phyloP scores from a whole-genome alignment of 2,113 vertebrate genomes.

The Motacilla alba region DNA sequence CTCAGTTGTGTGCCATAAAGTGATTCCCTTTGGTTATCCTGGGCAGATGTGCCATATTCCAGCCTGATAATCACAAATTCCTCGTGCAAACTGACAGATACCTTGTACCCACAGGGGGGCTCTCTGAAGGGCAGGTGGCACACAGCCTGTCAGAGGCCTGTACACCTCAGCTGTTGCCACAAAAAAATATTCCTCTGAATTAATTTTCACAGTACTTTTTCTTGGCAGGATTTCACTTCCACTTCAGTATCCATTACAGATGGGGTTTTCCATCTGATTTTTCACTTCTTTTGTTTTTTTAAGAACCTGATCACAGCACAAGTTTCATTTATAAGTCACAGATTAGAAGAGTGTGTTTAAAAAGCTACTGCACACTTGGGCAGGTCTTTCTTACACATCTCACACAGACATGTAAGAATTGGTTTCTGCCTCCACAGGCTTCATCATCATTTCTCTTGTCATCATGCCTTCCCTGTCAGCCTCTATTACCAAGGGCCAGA shows the following conservation, averaged over 20 bases:
- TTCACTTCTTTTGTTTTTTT: neutral
- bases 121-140: neutral
- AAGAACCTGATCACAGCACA: neutral
- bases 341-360: neutral
- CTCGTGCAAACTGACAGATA: neutral
- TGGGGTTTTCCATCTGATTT: neutral
- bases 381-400: neutral
- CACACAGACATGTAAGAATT: neutral
- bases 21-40: neutral
- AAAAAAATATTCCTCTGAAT: neutral
- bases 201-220: neutral
- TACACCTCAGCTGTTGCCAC: neutral
- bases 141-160: neutral
- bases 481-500: neutral
- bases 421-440: neutral
- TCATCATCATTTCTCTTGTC: accelerated
- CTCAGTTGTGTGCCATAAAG: neutral
- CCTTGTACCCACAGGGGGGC: accelerated
- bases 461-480: neutral
- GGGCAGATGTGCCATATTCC: neutral
- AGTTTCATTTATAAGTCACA: neutral
- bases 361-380: neutral
- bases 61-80: neutral
- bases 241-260: neutral
- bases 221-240: neutral